These are phyloP conservation scores for Smittia sp. DNA, from an alignment of 2,888 invertebrate genomes.

Conservation along the genomic window DNA sequence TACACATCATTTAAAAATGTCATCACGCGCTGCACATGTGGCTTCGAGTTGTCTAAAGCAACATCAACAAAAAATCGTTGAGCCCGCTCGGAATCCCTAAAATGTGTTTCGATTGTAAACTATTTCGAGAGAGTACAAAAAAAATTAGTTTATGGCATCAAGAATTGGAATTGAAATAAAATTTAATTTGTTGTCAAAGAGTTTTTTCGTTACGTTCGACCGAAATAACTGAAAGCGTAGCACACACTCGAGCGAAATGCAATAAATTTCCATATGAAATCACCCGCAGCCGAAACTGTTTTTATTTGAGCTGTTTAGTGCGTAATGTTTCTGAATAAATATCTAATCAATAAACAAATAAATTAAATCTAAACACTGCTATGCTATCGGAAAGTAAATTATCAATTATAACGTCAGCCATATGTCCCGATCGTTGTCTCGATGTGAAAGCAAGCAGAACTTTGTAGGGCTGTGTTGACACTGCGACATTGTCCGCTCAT, in stretches of 20 bases:
- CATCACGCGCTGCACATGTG: conserved; percentile 25
- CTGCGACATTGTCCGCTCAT: conserved; percentile 26
- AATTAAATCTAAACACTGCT: conserved; percentile 33
- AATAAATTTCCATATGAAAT: conserved; percentile 18
- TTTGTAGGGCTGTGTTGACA: conserved; percentile 10
- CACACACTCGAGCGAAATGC: not conserved
- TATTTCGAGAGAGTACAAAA: not conserved
- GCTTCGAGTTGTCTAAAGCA: conserved; percentile 1
- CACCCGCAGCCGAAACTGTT: not conserved
- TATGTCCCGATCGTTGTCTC: conserved; percentile 21
- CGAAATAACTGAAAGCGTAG: not conserved
- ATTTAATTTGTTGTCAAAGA: not conserved
- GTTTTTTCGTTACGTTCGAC: not conserved
- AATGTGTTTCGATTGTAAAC: conserved; percentile 8
- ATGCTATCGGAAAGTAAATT: conserved; percentile 27
- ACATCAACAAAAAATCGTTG: not conserved
- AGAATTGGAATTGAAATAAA: not conserved
- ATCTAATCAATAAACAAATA: conserved; percentile 41
- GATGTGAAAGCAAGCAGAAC: not conserved
- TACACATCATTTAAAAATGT: conserved; percentile 22
- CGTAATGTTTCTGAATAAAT: conserved; percentile 2
- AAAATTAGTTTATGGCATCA: conserved; percentile 5
- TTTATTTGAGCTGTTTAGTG: conserved; percentile 14
- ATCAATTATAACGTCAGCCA: conserved; percentile 37
- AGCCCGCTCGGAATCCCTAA: not conserved